Conservation (phyloP, 2,113 vertebrate genomes). For the Hassar affinis region DNA sequence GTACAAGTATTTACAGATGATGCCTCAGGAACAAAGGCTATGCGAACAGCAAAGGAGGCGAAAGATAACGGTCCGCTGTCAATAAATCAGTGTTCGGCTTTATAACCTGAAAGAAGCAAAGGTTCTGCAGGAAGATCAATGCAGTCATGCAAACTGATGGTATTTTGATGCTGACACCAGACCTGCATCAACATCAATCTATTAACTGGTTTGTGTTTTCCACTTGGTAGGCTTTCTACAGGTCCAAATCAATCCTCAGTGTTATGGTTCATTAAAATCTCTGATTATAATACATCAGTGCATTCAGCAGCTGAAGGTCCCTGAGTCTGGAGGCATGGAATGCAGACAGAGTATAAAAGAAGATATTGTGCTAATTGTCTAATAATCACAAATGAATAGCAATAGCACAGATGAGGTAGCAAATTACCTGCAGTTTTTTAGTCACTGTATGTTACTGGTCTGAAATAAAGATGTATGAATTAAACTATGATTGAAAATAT, state of each 20-base stretch:
- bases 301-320: conserved; percentile 46
- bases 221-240: conserved; percentile 64
- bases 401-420: background rate
- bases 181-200: conserved; percentile 66
- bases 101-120: conserved; percentile 77
- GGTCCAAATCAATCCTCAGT: conserved; percentile 68
- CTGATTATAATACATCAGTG: conserved; percentile 60
- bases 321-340: background rate
- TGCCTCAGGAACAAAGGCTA: conserved; percentile 47
- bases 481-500: conserved; percentile 7
- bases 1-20: conserved; percentile 28
- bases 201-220: conserved; percentile 68
- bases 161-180: conserved; percentile 57
- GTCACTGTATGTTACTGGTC: background rate
- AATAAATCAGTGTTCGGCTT: conserved; percentile 75
- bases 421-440: background rate
- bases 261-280: conserved; percentile 64
- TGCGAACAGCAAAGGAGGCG: conserved; percentile 56
- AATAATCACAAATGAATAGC: background rate
- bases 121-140: conserved; percentile 70
- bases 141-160: conserved; percentile 53
- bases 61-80: conserved; percentile 68
- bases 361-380: background rate
- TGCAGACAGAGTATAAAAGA: background rate
- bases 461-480: background rate